phyloP scores from a whole-genome alignment of 2,797 vertebrate species.

The Danio aesculapii region DNA sequence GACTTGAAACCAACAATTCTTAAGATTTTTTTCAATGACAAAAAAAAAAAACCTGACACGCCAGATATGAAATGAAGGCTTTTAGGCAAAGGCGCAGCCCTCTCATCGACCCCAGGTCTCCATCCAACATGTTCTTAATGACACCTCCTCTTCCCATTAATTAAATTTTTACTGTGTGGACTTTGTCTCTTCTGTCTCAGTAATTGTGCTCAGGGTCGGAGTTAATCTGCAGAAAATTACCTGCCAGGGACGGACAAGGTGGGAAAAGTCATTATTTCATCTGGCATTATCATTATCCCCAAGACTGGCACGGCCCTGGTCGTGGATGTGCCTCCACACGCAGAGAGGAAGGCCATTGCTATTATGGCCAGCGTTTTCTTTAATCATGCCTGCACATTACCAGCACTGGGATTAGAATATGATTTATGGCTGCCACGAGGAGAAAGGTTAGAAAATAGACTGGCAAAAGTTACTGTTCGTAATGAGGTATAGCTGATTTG shows the following conservation, averaged over 20 bases:
- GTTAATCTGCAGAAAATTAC: conserved; percentile 67
- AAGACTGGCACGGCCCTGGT: conserved; percentile 48
- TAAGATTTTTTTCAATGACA: no score
- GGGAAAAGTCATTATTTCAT: conserved; percentile 63
- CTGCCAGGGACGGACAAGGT: conserved; percentile 48
- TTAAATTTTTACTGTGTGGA: conserved; percentile 54
- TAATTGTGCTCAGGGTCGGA: conserved; percentile 51
- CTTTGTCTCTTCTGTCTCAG: conserved; percentile 51
- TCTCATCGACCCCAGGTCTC: conserved; percentile 37
- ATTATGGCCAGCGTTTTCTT: conserved; percentile 53
- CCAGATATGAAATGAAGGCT: neutral
- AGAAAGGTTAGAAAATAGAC: conserved; percentile 56
- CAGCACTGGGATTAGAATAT: conserved; percentile 60
- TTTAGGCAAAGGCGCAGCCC: neutral
- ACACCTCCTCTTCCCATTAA: conserved; percentile 55
- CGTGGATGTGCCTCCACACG: conserved; percentile 13
- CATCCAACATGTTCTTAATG: conserved; percentile 54
- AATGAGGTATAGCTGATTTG: conserved; percentile 11
- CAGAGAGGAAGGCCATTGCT: conserved; percentile 32
- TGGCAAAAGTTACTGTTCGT: conserved; percentile 31
- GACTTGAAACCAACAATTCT: no score
- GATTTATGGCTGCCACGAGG: conserved; percentile 56
- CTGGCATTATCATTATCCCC: conserved; percentile 60
- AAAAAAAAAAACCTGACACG: no score
- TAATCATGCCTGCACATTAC: conserved; percentile 58